Conservation (phyloP, 2,888 invertebrate genomes). For the Pedicia rivosa region DNA sequence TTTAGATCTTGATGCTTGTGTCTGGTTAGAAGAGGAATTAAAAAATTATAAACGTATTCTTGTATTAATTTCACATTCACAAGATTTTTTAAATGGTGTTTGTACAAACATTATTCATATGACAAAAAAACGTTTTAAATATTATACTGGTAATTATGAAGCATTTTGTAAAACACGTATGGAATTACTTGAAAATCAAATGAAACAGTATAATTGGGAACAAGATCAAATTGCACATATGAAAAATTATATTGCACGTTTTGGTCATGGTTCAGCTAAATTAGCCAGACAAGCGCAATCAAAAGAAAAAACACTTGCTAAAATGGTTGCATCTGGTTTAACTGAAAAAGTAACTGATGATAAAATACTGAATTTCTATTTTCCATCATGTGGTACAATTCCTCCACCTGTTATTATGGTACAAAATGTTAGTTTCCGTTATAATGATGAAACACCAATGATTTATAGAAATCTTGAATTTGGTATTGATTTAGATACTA, state of each 20-base stretch:
- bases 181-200: conserved; percentile 95
- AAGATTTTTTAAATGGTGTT: conserved; percentile 97
- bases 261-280: conserved; percentile 99
- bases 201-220: conserved; percentile 99
- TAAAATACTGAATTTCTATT: conserved; percentile 86
- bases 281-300: conserved; percentile 97
- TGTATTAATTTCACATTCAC: conserved; percentile 96
- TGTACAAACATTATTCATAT: conserved; percentile 94
- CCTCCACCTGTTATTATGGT: conserved; percentile 99
- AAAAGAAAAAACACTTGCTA: conserved; percentile 97
- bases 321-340: conserved; percentile 97
- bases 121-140: conserved; percentile 81
- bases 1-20: conserved; percentile 96
- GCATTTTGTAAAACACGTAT: conserved; percentile 84
- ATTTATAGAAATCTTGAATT: conserved; percentile 98
- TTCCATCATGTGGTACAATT: conserved; percentile 87
- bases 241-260: conserved; percentile 99
- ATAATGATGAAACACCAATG: conserved; percentile 68
- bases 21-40: conserved; percentile 97
- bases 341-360: conserved; percentile 90
- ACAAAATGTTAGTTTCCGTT: conserved; percentile 92
- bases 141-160: conserved; percentile 95
- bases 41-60: conserved; percentile 93
- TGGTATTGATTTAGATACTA: conserved; percentile 95
- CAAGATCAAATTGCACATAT: conserved; percentile 98